Percentiles rank a stretch among this genome's conserved stretches.
Conservation (phyloP, 2,888 invertebrate genomes). For the Hirtodrosophila histrioides region DNA sequence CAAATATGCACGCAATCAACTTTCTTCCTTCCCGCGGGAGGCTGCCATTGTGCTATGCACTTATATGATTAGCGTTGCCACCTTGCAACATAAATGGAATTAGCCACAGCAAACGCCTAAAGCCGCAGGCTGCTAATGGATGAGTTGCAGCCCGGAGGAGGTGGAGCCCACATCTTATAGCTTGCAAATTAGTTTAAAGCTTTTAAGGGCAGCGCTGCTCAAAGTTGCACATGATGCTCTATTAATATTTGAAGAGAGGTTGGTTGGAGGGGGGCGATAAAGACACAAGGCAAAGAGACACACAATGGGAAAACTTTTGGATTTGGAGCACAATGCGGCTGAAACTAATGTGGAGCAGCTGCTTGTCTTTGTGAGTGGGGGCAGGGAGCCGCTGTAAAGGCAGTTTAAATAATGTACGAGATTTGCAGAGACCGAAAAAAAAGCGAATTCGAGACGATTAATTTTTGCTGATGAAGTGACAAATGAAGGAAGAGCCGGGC, state of each 20-base stretch:
- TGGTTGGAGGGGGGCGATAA: not conserved
- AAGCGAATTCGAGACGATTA: constrained; percentile 61
- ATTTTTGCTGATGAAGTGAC: constrained; percentile 66
- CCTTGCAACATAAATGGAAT: constrained; percentile 44
- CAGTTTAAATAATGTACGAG: constrained; percentile 58
- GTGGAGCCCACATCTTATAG: constrained; percentile 22
- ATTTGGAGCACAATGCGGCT: constrained; percentile 66
- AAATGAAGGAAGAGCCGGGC: constrained; percentile 44
- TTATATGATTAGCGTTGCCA: constrained; percentile 38
- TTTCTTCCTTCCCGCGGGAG: constrained; percentile 19
- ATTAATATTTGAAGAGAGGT: constrained; percentile 49
- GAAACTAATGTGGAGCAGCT: no score
- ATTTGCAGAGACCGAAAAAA: constrained; percentile 47
- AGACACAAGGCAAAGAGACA: constrained; percentile 25
- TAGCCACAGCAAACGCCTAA: constrained; percentile 21
- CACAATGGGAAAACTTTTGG: constrained; percentile 66
- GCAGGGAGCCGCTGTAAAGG: not conserved
- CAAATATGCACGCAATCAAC: constrained; percentile 56
- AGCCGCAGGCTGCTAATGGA: constrained; percentile 46
- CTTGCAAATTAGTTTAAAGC: constrained; percentile 54
- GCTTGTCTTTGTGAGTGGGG: no score
- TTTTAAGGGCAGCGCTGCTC: constrained; percentile 35
- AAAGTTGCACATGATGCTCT: constrained; percentile 47
- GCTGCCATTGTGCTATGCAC: constrained; percentile 34
- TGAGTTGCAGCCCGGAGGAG: constrained; percentile 25